phyloP scores from a whole-genome alignment of 2,113 vertebrate genomes.

The Coracopsis vasa region DNA sequence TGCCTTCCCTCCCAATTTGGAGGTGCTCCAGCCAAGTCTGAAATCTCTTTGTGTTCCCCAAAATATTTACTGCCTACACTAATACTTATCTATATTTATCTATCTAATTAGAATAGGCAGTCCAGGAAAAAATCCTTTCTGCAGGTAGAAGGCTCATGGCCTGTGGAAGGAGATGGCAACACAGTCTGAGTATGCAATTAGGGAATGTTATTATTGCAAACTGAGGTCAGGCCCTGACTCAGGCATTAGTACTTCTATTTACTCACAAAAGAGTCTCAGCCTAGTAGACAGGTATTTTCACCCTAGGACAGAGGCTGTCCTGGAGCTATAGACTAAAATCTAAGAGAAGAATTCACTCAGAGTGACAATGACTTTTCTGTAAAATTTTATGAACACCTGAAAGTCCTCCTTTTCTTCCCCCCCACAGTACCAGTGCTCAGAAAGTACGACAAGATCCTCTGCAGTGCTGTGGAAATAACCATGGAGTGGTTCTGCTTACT shows the following conservation, averaged over 20 bases:
- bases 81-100: not conserved
- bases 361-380: not conserved
- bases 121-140: not conserved
- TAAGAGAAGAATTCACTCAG: not conserved
- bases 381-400: not conserved
- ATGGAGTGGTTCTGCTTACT: not conserved
- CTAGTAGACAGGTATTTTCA: not conserved
- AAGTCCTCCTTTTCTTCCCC: not conserved
- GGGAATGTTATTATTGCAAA: not conserved
- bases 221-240: conserved; percentile 19
- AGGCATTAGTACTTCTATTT: not conserved
- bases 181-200: not conserved
- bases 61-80: not conserved
- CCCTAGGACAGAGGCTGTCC: not conserved
- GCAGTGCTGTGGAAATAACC: not conserved
- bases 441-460: not conserved
- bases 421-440: not conserved
- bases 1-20: not conserved
- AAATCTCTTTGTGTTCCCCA: not conserved
- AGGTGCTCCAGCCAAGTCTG: not conserved
- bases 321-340: not conserved
- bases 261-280: not conserved
- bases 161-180: not conserved
- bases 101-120: not conserved
- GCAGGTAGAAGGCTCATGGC: not conserved